Percentiles rank a stretch among this genome's conserved stretches.
These are phyloP conservation scores for Sebastes fasciatus DNA, from an alignment of 2,113 vertebrate genomes.

Conservation along the genomic window DNA sequence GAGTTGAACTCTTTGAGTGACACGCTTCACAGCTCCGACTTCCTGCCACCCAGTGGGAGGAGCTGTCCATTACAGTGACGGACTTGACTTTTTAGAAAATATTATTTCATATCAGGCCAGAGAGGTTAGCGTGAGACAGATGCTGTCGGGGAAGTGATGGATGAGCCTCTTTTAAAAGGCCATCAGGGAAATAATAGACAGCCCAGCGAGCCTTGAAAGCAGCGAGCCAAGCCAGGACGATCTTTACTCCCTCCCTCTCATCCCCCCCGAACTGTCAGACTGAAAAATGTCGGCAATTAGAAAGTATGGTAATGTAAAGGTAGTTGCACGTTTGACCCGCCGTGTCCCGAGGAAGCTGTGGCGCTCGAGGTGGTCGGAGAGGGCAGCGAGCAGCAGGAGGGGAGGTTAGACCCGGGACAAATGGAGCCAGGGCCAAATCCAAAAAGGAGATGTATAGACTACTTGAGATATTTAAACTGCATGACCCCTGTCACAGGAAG, in stretches of 20 bases:
- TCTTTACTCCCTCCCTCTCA: conserved; percentile 44
- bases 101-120: conserved; percentile 73
- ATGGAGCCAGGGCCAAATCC: conserved; percentile 15
- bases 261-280: conserved; percentile 65
- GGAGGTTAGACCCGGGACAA: conserved; percentile 37
- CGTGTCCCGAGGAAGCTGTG: conserved; percentile 21
- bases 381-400: conserved; percentile 34
- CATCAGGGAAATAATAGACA: conserved; percentile 70
- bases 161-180: conserved; percentile 73
- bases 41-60: conserved; percentile 61
- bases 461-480: conserved; percentile 20
- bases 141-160: conserved; percentile 74
- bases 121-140: conserved; percentile 71
- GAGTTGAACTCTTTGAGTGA: conserved; percentile 49
- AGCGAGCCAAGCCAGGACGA: conserved; percentile 41
- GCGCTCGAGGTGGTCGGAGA: conserved; percentile 37
- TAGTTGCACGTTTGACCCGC: conserved; percentile 53
- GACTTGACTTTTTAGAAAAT: conserved; percentile 67
- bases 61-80: conserved; percentile 75
- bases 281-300: conserved; percentile 67
- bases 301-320: conserved; percentile 61
- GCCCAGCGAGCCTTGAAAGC: conserved; percentile 56
- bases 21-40: conserved; percentile 61
- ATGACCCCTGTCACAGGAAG: conserved; percentile 15
- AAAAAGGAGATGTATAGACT: neutral